These are phyloP conservation scores for Psittacus erithacus DNA, from an alignment of 2,113 vertebrate genomes.

Conservation along the genomic window DNA sequence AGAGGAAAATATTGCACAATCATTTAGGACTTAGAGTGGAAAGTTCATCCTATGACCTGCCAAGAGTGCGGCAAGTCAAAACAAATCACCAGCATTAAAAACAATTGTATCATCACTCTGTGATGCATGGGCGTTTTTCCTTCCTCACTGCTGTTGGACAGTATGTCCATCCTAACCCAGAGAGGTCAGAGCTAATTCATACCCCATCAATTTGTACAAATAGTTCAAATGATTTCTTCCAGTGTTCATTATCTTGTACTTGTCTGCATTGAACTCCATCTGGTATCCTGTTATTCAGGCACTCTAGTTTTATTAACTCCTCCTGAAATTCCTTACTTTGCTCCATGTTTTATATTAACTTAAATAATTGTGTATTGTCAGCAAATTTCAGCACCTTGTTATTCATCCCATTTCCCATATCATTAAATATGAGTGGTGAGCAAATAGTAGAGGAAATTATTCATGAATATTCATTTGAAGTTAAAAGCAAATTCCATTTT, in stretches of 20 bases:
- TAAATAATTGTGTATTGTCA: slow-evolving; percentile 59
- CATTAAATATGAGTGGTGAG: slow-evolving; percentile 70
- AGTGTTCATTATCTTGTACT: background rate
- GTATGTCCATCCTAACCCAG: background rate
- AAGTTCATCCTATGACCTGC: background rate
- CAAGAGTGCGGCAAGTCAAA: background rate
- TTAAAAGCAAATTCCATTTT: slow-evolving; percentile 55
- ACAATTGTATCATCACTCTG: background rate
- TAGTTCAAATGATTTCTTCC: slow-evolving; percentile 56
- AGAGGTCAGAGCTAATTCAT: slow-evolving; percentile 19
- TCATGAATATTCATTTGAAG: slow-evolving; percentile 69
- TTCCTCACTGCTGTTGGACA: background rate
- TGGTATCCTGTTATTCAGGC: slow-evolving; percentile 46
- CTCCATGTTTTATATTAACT: slow-evolving; percentile 51
- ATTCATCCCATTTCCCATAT: slow-evolving; percentile 56
- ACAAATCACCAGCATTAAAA: background rate
- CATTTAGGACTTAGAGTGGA: background rate
- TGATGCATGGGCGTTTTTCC: background rate
- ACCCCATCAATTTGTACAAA: background rate
- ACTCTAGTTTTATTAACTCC: slow-evolving; percentile 47
- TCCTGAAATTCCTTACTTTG: slow-evolving; percentile 36
- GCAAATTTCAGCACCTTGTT: slow-evolving; percentile 62
- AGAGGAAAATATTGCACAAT: background rate
- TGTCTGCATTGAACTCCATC: slow-evolving; percentile 13
- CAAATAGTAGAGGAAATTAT: slow-evolving; percentile 62